Evolutionary conservation across 30 jellyfish, hydroid and myxozoan genomes (phyloP).

Genomic region (Aurelia aurita complex sp. Pacific): DNA sequence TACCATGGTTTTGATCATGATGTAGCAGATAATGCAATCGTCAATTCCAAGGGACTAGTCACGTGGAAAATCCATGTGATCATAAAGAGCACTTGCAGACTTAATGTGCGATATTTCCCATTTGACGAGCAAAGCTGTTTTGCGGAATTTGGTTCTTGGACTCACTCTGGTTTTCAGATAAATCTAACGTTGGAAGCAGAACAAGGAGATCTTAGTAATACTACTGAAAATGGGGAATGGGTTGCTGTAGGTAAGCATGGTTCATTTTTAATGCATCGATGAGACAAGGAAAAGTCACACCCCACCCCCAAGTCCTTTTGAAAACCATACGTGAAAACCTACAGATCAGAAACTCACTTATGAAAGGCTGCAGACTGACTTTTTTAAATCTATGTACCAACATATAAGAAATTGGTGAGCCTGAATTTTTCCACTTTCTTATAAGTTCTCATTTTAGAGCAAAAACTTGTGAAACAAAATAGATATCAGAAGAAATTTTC

Average conservation of each 20-base stretch:
- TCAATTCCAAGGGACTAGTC: slow-evolving; percentile 42
- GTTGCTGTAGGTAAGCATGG: slow-evolving; percentile 19
- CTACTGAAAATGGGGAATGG: slow-evolving; percentile 68
- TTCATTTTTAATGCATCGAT: background rate
- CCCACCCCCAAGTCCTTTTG: too few species aligned
- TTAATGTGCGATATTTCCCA: slow-evolving; percentile 60
- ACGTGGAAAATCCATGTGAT: slow-evolving; percentile 54
- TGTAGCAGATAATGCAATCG: slow-evolving; percentile 44
- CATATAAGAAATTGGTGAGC: too few species aligned
- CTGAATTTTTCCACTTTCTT: too few species aligned
- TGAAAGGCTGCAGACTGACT: too few species aligned
- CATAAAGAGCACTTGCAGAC: slow-evolving; percentile 61
- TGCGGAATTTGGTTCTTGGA: slow-evolving; percentile 74
- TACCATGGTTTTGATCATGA: slow-evolving; percentile 67
- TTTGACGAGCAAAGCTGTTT: slow-evolving; percentile 68
- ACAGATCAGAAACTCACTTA: too few species aligned
- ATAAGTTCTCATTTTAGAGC: too few species aligned
- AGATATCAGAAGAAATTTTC: too few species aligned
- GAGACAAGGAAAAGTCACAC: too few species aligned
- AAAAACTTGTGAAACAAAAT: too few species aligned
- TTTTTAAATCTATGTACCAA: too few species aligned
- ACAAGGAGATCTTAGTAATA: slow-evolving; percentile 41
- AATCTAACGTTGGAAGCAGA: slow-evolving; percentile 21
- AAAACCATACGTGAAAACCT: too few species aligned
- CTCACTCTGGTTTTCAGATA: slow-evolving; percentile 46